Evolutionary conservation across 2,888 invertebrate genomes (phyloP), one percentile per base, ranked within the genome.

Genomic region (Pandemis cinnamomeana): DNA sequence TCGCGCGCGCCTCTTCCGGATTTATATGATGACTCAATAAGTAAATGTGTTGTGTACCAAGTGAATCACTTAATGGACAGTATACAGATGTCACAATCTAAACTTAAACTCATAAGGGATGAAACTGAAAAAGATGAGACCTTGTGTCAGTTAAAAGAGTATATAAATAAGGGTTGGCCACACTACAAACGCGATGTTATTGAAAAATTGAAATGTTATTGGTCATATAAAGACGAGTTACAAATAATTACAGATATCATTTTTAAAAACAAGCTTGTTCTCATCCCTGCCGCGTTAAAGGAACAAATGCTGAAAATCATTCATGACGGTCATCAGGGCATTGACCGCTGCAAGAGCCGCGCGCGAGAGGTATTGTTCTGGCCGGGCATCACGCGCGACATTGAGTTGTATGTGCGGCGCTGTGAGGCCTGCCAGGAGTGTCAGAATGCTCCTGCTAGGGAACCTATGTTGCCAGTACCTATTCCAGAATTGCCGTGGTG

Each of bases 401-500:
- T 75, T n/a, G 71, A 75, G 46, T 7, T 10, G 3, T 61, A 63
- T 61, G 67, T 75, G 11, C 58, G 15, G 11, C 48, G 62, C 0
- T 75, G 75, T 48, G 0, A n/a, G 2, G 41, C 27, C 36, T 75
- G 71, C 20, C 61, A 67, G 62, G 70, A 76, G 66, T 36, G 46
- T 53, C 62, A 20, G 58, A 71, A 75, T 48, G 51, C 42, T 42
- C 71, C 60, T 2, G 7, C 8, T 13, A 75, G 58, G 8, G 75
- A 78, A 46, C 75, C 75, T 11, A 51, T 75, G 27, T 13, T 75
- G 1, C 72, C 72, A 0, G 55, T 71, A n/a, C 66, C 71, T 15
- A 75, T 78, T 15, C 77, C 76, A 6, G 6, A 11, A 7, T 41
- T 77, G 8, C 77, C 78, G n/a, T 78, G 78, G 78, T 4, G 55